phyloP scores from a whole-genome alignment of 2,797 vertebrate genomes.

The Antrozous pallidus region DNA sequence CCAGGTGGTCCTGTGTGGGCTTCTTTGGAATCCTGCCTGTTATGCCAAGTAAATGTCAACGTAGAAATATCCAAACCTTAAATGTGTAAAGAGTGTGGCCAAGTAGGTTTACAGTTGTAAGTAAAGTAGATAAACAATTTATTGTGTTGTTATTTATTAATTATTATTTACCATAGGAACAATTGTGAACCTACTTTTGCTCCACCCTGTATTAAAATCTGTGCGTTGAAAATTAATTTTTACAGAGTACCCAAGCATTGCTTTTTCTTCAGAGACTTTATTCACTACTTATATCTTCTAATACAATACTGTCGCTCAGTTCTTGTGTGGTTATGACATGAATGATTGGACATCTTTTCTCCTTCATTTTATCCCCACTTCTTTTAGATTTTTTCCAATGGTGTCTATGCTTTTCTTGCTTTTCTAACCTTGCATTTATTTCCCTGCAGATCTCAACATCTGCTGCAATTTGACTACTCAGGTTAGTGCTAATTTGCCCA shows the following conservation, averaged over 20 bases:
- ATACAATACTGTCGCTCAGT: background rate
- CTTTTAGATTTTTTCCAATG: constrained; percentile 65
- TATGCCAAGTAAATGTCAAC: background rate
- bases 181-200: background rate
- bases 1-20: background rate
- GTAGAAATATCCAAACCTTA: background rate
- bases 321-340: background rate
- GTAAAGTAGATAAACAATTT: background rate
- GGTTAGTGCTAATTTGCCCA: constrained; percentile 81
- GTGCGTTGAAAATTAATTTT: background rate
- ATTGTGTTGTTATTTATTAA: background rate
- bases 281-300: background rate
- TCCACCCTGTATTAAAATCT: background rate
- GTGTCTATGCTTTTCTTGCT: constrained; percentile 78
- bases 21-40: background rate
- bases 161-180: background rate
- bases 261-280: background rate
- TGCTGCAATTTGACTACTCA: constrained; percentile 83
- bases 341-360: background rate
- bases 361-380: background rate
- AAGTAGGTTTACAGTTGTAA: background rate
- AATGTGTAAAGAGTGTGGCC: background rate
- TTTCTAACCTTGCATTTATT: constrained; percentile 85
- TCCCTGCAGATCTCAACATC: constrained; percentile 85
- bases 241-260: background rate